Evolutionary conservation across 2,113 vertebrate genomes (phyloP), one percentile per base, ranked within the genome.

Genomic region (Onychostoma macrolepis): DNA sequence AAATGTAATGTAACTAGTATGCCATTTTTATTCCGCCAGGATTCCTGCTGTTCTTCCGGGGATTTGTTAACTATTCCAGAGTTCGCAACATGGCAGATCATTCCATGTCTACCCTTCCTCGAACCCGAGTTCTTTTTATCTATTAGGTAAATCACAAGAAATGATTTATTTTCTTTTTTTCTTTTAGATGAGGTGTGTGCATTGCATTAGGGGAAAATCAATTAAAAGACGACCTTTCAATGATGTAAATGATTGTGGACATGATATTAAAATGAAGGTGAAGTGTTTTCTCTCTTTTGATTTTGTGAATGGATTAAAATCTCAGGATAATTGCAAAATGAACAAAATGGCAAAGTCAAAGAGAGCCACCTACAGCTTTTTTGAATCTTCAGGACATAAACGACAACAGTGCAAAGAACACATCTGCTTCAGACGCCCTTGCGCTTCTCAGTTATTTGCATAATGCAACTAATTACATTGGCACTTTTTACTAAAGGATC

Each of bases 101-200:
- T 56, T 96, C 96, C 43, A 97, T 99, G 87, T 96, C 97, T 87
- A 96, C 96, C 85, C 95, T 99, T 38, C 97, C 98, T 90, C 97
- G 96, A 90, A 99, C 98, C 93, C 96, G 98, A 92, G 98, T 99
- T 94, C 98, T 99, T 93, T 99, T 99, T 95, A 99, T 99, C 95
- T 99, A 99, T 95, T 99, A 94, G 97, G 97, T 98, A 95, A 93
- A 80, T 69, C 21, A 26, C 28, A 13, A 41, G 24, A 45, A 17
- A 33, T 45, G 26, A 85, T 53, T 74, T 21, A 7, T 11, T 28
- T 2, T 13, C 10, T 2, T 38, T 61, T 56, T 28, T 24, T 13
- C 13, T 7, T 72, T 71, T 65, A 45, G 41, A 33, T 50, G 63
- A 15, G 8, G 24, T 65, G 13, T 17, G 33, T 69, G 33, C 21